These are phyloP conservation scores for Sardinella longiceps DNA, from an alignment of 2,797 vertebrate genomes.

Conservation along the genomic window DNA sequence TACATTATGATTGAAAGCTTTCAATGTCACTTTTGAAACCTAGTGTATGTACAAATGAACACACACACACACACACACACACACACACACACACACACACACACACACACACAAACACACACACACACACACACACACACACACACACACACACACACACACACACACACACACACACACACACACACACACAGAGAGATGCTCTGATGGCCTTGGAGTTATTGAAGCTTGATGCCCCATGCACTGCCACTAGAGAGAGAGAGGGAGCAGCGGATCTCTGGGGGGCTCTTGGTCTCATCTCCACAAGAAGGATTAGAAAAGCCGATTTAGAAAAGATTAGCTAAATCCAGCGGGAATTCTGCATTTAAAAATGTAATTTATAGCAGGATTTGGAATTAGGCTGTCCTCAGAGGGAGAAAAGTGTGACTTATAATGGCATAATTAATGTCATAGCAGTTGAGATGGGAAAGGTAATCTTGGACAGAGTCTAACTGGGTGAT, in stretches of 20 bases:
- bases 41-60: too few relatives aligned
- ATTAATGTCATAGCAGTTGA: neutral
- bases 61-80: neutral
- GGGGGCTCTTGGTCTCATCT: neutral
- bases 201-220: neutral
- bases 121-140: too few relatives aligned
- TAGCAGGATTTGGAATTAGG: neutral
- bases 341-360: neutral
- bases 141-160: too few relatives aligned
- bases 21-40: too few relatives aligned
- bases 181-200: neutral
- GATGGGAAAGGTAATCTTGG: neutral
- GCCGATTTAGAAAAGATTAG: neutral
- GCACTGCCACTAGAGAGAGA: neutral
- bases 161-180: too few relatives aligned
- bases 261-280: neutral
- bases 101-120: neutral
- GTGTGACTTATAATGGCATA: neutral
- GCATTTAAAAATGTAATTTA: neutral
- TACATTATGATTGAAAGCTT: too few relatives aligned
- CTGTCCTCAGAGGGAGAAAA: neutral
- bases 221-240: neutral
- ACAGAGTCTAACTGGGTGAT: neutral
- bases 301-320: neutral
- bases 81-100: neutral